These are phyloP conservation scores for Brienomyrus longianalis DNA, from an alignment of 2,113 vertebrate species.

Conservation along the genomic window DNA sequence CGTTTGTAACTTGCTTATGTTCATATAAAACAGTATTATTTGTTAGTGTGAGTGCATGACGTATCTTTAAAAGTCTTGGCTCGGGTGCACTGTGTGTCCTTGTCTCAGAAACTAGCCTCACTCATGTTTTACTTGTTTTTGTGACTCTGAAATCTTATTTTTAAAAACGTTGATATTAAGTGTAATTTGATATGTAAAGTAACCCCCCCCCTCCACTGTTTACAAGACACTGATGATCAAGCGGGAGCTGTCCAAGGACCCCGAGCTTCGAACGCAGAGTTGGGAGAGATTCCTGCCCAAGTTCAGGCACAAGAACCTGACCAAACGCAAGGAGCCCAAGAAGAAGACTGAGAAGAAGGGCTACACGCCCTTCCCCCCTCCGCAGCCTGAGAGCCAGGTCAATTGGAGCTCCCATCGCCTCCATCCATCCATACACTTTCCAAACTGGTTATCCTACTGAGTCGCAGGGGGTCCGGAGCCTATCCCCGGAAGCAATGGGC, in stretches of 20 bases:
- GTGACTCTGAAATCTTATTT: too few species aligned
- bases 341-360: conserved; percentile 85
- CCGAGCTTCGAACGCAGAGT: conserved; percentile 75
- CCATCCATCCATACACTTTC: too few species aligned
- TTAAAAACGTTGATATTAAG: too few species aligned
- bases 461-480: too few species aligned
- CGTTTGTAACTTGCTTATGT: too few species aligned
- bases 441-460: too few species aligned
- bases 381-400: conserved; percentile 90
- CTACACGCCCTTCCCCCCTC: conserved; percentile 91
- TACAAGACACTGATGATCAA: conserved; percentile 95
- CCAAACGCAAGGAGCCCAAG: conserved; percentile 84
- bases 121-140: too few species aligned
- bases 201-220: background rate
- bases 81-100: background rate
- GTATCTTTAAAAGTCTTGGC: background rate
- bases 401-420: conserved; percentile 17
- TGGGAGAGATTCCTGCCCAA: conserved; percentile 95
- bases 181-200: too few species aligned
- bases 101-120: too few species aligned
- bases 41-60: background rate
- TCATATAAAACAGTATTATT: too few species aligned
- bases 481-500: too few species aligned
- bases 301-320: conserved; percentile 85
- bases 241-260: conserved; percentile 82